Percentiles rank a stretch among this genome's conserved stretches.
Conservation (phyloP, 2,113 vertebrate species). For the Periophthalmus modestus region DNA sequence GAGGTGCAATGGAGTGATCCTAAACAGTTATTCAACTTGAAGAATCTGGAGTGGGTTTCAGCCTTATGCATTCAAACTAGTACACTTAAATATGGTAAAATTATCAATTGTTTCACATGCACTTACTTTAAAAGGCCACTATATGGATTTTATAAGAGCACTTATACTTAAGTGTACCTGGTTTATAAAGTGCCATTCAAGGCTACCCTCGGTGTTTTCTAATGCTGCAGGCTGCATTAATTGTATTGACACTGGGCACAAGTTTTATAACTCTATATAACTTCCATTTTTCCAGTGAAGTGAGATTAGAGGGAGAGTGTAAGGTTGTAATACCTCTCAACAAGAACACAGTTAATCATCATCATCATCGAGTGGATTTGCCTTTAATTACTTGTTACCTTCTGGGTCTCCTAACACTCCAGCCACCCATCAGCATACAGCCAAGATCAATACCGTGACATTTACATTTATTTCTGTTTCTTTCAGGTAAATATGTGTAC, state of each 20-base stretch:
- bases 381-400: too few relatives aligned
- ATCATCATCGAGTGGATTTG: too few relatives aligned
- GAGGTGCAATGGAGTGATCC: not conserved
- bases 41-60: not conserved
- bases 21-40: not conserved
- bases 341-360: too few relatives aligned
- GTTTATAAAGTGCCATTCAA: not conserved
- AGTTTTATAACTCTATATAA: too few relatives aligned
- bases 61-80: not conserved
- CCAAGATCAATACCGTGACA: not conserved
- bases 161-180: not conserved
- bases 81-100: not conserved
- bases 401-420: too few relatives aligned
- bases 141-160: not conserved
- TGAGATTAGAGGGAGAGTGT: too few relatives aligned
- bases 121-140: not conserved
- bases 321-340: too few relatives aligned
- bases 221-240: not conserved
- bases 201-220: not conserved
- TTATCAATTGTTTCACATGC: not conserved
- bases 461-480: not conserved
- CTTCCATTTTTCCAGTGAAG: too few relatives aligned
- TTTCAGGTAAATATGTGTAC: slow-evolving; percentile 93
- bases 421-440: not conserved
- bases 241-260: not conserved